These are phyloP conservation scores for Stigmatopora argus DNA, from an alignment of 2,113 vertebrate species.

Conservation along the genomic window DNA sequence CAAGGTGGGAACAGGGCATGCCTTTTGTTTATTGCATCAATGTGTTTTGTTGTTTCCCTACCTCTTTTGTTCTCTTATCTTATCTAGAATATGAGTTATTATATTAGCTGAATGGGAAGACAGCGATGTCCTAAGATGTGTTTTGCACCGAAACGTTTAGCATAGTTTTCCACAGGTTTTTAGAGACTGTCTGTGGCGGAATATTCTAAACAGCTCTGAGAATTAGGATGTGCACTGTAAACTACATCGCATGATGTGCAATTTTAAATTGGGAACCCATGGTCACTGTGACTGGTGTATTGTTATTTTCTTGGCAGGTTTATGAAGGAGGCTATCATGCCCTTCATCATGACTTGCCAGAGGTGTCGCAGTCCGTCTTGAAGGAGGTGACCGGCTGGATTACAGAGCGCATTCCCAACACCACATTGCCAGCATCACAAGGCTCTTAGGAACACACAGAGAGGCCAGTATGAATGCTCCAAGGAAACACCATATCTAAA, in stretches of 20 bases:
- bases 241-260: not conserved
- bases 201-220: too few species aligned
- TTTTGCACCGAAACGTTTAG: not conserved
- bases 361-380: conserved; percentile 79
- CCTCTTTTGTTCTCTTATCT: too few species aligned
- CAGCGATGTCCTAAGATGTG: not conserved
- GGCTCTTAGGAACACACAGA: conserved; percentile 23
- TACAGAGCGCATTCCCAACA: conserved; percentile 53
- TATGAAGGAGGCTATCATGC: conserved; percentile 87
- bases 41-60: not conserved
- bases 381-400: conserved; percentile 85
- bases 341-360: conserved; percentile 90
- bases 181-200: too few species aligned
- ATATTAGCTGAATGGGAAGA: too few species aligned
- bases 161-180: not conserved
- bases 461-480: conserved; percentile 4
- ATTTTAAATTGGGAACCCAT: not conserved
- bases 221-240: not conserved
- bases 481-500: not conserved
- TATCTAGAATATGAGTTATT: too few species aligned
- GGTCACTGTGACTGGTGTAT: not conserved
- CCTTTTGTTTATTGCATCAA: not conserved
- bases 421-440: conserved; percentile 4
- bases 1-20: conserved; percentile 70
- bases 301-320: conserved; percentile 66